Base-by-base conservation (phyloP, 2,797 vertebrate genomes). In the Rhadinocentrus ornatus region DNA sequence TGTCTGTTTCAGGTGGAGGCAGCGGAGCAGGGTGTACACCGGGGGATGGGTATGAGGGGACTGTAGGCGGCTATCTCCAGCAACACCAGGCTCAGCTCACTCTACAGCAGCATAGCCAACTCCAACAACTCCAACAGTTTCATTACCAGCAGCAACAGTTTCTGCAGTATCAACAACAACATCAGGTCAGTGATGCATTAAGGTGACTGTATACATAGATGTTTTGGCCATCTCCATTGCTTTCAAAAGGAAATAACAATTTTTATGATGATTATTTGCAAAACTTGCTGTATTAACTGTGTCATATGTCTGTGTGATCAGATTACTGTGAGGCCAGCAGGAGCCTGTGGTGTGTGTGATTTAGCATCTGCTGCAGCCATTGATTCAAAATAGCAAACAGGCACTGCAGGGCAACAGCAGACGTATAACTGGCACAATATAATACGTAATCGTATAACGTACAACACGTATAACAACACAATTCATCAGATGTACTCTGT, bases 21-120 rank as follows among this genome's bases (percentile, higher is more conserved):
- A 89, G 87, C 10, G 92, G 88, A 20, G 75, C 88, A 0, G 87
- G 83, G 2, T 84, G 76, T 0, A 91, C 93, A 1, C 92, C 96
- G 0, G 96, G 94, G 39, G 96, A 97, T 60, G 96, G 96, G 24
- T 97, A 92, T 15, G 96, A 97, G 58, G 96, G 96, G 56, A 80
- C 95, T 69, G 78, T 96, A 80, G 86, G 93, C 86, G 11, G 96
- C 86, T 94, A 84, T 88, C 81, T 97, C 75, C 94, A 96, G 71
- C 96, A 96, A 90, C 92, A 96, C 74, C 93, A 93, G 61, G 18
- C 81, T 61, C 94, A 94, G 12, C 70, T 94, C 16, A n/a, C 83
- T 53, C 66, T 93, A 62, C 96, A 94, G 81, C 96, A 94, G 87
- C 93, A 94, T 39, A 90, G 59, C 77, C 93, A 95, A 20, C 85